Percentiles rank a stretch among this genome's conserved stretches.
phyloP scores from a whole-genome alignment of 2,797 vertebrate genomes.

The Graptemys geographica region DNA sequence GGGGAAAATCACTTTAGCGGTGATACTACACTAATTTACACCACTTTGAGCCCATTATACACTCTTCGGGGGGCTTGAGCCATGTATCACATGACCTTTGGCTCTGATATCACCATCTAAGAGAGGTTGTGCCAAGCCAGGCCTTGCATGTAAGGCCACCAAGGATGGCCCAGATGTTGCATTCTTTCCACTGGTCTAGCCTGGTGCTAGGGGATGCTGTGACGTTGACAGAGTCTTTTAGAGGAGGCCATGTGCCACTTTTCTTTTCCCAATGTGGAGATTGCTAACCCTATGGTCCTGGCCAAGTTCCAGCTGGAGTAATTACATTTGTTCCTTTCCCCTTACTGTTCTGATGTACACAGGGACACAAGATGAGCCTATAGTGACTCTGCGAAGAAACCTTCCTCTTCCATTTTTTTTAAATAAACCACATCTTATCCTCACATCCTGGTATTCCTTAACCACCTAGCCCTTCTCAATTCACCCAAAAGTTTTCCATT shows the following conservation, averaged over 20 bases:
- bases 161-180: neutral
- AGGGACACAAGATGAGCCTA: neutral
- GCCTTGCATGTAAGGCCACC: neutral
- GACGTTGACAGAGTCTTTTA: neutral
- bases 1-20: neutral
- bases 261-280: neutral
- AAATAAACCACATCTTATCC: neutral
- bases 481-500: neutral
- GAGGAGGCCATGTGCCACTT: neutral
- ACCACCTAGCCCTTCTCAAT: fast-evolving
- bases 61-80: neutral
- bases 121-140: neutral
- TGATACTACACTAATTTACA: neutral
- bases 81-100: neutral
- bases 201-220: neutral
- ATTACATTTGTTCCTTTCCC: neutral
- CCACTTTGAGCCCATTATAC: neutral
- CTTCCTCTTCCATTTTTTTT: neutral
- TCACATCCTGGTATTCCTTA: neutral
- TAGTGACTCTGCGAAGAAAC: fast-evolving
- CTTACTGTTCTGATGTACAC: fast-evolving
- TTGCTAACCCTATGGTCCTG: neutral
- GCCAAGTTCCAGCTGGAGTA: neutral
- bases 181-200: neutral
- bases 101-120: neutral